Conservation (phyloP, 2,797 vertebrate genomes). For the Propithecus perrieri region DNA sequence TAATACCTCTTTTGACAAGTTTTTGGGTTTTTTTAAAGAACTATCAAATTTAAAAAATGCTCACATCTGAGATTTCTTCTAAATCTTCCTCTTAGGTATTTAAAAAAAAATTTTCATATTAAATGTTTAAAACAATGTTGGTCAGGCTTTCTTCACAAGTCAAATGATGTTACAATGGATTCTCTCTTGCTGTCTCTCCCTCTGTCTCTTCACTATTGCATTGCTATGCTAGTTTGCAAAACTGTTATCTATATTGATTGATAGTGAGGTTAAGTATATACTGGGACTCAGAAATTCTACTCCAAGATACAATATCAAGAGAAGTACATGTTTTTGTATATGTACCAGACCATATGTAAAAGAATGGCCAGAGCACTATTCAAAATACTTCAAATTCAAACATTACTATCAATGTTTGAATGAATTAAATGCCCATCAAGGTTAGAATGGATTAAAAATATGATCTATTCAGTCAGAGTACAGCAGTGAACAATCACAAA, state of each 20-base stretch:
- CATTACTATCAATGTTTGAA: not conserved
- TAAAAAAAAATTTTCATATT: not conserved
- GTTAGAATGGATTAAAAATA: not conserved
- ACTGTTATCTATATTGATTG: not conserved
- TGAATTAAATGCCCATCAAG: not conserved
- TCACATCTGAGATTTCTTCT: not conserved
- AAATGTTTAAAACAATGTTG: not conserved
- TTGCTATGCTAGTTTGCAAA: not conserved
- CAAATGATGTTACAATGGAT: not conserved
- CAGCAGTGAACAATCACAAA: not conserved
- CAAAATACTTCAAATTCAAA: not conserved
- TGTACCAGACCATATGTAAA: not conserved
- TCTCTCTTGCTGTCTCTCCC: not conserved
- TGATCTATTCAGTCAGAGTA: not conserved
- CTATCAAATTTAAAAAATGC: not conserved
- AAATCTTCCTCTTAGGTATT: not conserved
- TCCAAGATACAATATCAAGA: not conserved
- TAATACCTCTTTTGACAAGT: not conserved
- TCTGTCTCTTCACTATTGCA: not conserved
- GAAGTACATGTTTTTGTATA: not conserved
- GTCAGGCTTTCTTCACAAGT: not conserved
- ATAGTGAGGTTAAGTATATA: not conserved
- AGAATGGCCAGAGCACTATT: not conserved
- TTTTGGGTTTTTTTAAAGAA: not conserved
- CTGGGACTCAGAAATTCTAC: not conserved